Percentiles rank a stretch among this genome's conserved stretches.
Conservation (phyloP, 2,888 invertebrate genomes). For the Monopis laevigella region DNA sequence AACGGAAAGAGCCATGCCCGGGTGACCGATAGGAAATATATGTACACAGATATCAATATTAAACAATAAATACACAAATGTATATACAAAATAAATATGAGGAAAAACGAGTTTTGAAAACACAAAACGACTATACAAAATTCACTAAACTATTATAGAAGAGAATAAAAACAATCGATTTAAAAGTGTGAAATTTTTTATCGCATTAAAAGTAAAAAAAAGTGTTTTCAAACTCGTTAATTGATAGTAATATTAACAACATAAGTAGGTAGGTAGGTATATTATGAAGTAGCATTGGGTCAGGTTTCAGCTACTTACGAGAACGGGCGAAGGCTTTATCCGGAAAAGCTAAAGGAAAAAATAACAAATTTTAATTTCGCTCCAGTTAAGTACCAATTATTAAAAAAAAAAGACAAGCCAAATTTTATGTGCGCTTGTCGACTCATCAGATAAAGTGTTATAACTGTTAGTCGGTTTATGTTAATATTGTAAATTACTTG, state of each 20-base stretch:
- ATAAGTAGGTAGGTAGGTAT: conserved; percentile 13
- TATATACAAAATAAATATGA: conserved; percentile 27
- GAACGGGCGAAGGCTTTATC: conserved; percentile 98
- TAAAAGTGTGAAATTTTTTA: no score
- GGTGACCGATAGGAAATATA: conserved; percentile 31
- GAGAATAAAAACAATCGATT: no score
- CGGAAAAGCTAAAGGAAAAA: conserved; percentile 90
- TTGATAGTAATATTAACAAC: background rate
- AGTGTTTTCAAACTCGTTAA: conserved; percentile 6
- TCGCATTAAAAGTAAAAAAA: no score
- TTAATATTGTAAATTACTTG: no score
- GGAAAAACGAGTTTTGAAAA: no score
- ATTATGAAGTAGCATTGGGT: conserved; percentile 55
- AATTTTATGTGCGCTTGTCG: conserved; percentile 61
- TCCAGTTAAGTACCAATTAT: conserved; percentile 36
- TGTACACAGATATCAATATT: conserved; percentile 31
- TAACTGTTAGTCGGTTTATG: no score
- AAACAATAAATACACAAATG: conserved; percentile 11
- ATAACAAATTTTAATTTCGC: conserved; percentile 37
- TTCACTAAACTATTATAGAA: no score
- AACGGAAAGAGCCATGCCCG: conserved; percentile 59
- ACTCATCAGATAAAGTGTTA: no score
- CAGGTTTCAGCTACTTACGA: conserved; percentile 82
- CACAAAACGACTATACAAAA: no score
- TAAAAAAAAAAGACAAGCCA: conserved; percentile 47